Conservation (phyloP, 2,113 vertebrate species). For the Apus apus region DNA sequence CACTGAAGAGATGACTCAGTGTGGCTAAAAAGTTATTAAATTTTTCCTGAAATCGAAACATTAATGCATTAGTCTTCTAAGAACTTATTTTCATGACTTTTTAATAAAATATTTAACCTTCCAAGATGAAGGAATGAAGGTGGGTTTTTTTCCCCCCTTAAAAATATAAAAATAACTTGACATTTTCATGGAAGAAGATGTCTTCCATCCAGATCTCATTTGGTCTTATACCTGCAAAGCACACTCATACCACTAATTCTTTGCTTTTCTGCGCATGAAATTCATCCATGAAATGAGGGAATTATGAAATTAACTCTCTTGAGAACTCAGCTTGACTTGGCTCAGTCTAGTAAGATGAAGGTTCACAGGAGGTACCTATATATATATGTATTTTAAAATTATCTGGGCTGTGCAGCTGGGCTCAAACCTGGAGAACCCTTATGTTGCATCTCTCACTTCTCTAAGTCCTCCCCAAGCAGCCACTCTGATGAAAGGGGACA, state of each 20-base stretch:
- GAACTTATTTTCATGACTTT: conserved; percentile 45
- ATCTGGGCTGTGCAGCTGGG: conserved; percentile 8
- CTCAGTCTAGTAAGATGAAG: conserved; percentile 39
- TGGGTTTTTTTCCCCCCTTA: background rate
- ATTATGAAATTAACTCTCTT: conserved; percentile 48
- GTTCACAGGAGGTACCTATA: background rate
- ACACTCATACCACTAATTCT: conserved; percentile 8
- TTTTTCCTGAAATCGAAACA: background rate
- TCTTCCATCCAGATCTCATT: conserved; percentile 22
- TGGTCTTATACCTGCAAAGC: background rate
- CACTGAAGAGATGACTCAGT: background rate
- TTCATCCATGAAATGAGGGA: conserved; percentile 63
- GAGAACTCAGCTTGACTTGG: conserved; percentile 22
- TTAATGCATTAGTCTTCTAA: background rate
- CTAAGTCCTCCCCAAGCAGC: background rate
- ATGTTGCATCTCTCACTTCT: background rate
- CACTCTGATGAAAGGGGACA: background rate
- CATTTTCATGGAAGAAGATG: conserved; percentile 38
- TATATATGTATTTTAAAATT: background rate
- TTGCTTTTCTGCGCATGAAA: conserved; percentile 36
- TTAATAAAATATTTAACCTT: conserved; percentile 54
- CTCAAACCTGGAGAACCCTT: background rate
- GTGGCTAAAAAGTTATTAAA: background rate
- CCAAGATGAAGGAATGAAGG: background rate
- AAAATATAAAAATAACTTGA: conserved; percentile 42